Evolutionary conservation across 2,888 invertebrate genomes (phyloP), one percentile per base, ranked within the genome.

Genomic region (Drosophila paucipuncta): DNA sequence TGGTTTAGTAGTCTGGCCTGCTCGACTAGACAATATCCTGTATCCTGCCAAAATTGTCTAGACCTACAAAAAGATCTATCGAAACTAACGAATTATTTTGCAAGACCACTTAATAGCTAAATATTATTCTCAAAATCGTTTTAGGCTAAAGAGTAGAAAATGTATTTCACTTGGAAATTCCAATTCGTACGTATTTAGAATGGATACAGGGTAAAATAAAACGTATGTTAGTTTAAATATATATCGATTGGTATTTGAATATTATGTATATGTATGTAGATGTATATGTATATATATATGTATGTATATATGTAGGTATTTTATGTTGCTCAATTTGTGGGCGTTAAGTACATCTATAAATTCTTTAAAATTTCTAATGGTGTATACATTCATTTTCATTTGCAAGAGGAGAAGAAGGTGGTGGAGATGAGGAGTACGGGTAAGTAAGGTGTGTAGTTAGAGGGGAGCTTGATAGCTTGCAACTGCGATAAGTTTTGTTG

Each of bases 311-410:
- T 55, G 53, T 83, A 59, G 68, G 53, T 76, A 65, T 65, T 58
- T 49, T 33, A 66, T 66, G 43, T 73, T 69, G 35, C 55, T 47
- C 30, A 58, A 54, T 76, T 53, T 81, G 60, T 76, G 73, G 81
- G 66, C 60, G 62, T 68, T 72, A 75, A 82, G 80, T 88, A 90
- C 91, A 84, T 84, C 84, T 87, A 87, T 87, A 87, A 87, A 87
- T 87, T 87, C 87, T 81, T 89, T 80, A 72, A 77, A 86, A 78
- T 76, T 78, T 82, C 83, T 90, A 86, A 73, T 90, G 71, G 75
- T 83, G 90, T 89, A 84, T 90, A 86, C 91, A 80, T 86, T 78
- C 49, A 85, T 77, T 77, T 65, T 35, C 57, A 57, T 31, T 58
- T 30, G 11, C 4, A 33, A 43, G 37, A 43, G 30, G 5, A 10